These are phyloP conservation scores for Acleris sparsana DNA, from an alignment of 2,888 invertebrate species.

Conservation along the genomic window DNA sequence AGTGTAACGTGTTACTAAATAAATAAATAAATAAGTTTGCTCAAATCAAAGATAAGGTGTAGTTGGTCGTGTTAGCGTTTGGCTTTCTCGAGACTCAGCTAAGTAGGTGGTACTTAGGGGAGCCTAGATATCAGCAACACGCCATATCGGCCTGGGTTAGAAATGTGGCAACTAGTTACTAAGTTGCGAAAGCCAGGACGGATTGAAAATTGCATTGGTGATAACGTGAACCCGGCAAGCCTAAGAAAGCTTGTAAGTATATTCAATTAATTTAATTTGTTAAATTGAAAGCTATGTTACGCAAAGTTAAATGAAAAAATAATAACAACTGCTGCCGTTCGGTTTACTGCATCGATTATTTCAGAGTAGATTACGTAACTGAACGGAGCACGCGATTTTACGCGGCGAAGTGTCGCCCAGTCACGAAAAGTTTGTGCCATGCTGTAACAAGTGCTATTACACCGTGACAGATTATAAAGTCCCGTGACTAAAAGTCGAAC, in stretches of 20 bases:
- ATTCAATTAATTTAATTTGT: not conserved
- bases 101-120: slow-evolving; percentile 3
- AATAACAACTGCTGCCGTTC: slow-evolving; percentile 12
- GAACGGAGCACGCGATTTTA: slow-evolving; percentile 20
- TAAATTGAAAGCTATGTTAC: slow-evolving; percentile 11
- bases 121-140: slow-evolving; percentile 47
- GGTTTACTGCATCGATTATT: slow-evolving; percentile 30
- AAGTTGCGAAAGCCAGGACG: slow-evolving; percentile 23
- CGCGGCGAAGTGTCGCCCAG: slow-evolving; percentile 9
- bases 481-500: slow-evolving; percentile 1
- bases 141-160: slow-evolving; percentile 38
- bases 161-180: slow-evolving; percentile 35
- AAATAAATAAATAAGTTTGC: not conserved
- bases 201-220: slow-evolving; percentile 4
- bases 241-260: not conserved
- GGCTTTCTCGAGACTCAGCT: slow-evolving; percentile 8
- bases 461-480: slow-evolving; percentile 12
- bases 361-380: slow-evolving; percentile 25
- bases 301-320: slow-evolving; percentile 20
- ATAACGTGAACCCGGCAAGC: not conserved
- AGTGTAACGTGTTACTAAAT: too few relatives aligned
- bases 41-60: too few relatives aligned
- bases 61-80: not conserved
- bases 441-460: slow-evolving; percentile 12
- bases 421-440: slow-evolving; percentile 9